Percentiles rank a stretch among this genome's conserved stretches.
Evolutionary conservation across 1,140 invertebrate genomes (phyloP).

Genomic region (Pseudachorutes palmiensis): DNA sequence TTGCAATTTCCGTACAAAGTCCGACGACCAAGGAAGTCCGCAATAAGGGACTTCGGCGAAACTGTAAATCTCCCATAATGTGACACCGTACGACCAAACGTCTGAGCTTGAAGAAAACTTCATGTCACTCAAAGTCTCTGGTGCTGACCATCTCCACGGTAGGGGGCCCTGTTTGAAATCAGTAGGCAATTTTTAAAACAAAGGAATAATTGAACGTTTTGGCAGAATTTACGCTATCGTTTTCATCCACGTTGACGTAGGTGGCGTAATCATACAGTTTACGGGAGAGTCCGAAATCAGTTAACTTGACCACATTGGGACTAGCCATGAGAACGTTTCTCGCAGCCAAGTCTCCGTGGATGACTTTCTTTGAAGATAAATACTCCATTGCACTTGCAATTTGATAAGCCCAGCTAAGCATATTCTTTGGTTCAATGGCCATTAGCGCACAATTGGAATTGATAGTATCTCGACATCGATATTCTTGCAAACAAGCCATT

Average conservation of each 20-base stretch:
- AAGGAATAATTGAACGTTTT: not conserved
- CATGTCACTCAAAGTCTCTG: conserved; percentile 5
- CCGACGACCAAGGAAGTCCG: not conserved
- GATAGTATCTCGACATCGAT: not conserved
- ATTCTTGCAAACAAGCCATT: not conserved
- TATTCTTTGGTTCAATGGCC: not conserved
- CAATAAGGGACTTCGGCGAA: not conserved
- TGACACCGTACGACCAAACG: conserved; percentile 47
- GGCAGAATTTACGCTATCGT: not conserved
- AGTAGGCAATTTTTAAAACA: not conserved
- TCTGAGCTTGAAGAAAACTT: conserved; percentile 43
- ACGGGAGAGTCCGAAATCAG: conserved; percentile 74
- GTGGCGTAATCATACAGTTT: conserved; percentile 54
- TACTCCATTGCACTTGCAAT: conserved; percentile 46
- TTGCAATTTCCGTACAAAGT: too few species aligned
- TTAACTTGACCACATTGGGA: conserved; percentile 70
- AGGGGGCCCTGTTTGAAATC: conserved; percentile 14
- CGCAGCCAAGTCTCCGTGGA: conserved; percentile 74
- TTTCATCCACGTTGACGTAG: conserved; percentile 3
- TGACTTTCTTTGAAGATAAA: conserved; percentile 61
- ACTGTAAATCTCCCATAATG: conserved; percentile 40
- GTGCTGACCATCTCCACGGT: conserved; percentile 21
- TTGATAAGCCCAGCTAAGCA: not conserved
- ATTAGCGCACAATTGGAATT: too few species aligned
- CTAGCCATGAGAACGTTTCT: conserved; percentile 68